These are phyloP conservation scores for Ceyx cyanopectus DNA, from an alignment of 2,113 vertebrate genomes.

Conservation along the genomic window DNA sequence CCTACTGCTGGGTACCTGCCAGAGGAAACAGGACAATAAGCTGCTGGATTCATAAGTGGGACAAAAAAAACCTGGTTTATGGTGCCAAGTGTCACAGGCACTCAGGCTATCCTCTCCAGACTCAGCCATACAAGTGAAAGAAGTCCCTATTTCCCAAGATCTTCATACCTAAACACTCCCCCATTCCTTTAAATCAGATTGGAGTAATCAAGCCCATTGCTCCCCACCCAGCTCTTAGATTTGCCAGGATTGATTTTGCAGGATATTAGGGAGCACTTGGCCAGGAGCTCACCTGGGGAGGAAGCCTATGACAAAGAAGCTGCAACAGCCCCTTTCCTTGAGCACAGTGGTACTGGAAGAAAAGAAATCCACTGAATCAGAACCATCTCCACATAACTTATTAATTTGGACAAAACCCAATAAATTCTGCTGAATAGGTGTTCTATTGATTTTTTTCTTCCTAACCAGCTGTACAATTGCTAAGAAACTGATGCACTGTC, in stretches of 20 bases:
- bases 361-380: not conserved
- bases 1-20: not conserved
- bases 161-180: not conserved
- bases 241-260: not conserved
- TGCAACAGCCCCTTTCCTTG: not conserved
- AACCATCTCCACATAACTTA: not conserved
- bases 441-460: constrained; percentile 47
- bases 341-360: not conserved
- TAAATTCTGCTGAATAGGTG: constrained; percentile 46
- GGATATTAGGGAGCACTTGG: not conserved
- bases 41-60: not conserved
- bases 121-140: not conserved
- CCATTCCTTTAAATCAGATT: not conserved
- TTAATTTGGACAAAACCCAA: constrained; percentile 44
- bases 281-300: not conserved
- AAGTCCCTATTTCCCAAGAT: not conserved
- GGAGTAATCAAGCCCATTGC: not conserved
- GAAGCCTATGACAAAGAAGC: not conserved
- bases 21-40: not conserved
- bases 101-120: not conserved
- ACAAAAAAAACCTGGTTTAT: not conserved
- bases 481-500: constrained; percentile 47
- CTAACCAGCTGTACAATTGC: constrained; percentile 51
- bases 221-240: not conserved
- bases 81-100: not conserved